A percentile compares a stretch with the other conserved stretches of the same genome.
These are phyloP conservation scores for Coranthus polyacanthus DNA, from an alignment of 2,797 vertebrate species.

Conservation along the genomic window DNA sequence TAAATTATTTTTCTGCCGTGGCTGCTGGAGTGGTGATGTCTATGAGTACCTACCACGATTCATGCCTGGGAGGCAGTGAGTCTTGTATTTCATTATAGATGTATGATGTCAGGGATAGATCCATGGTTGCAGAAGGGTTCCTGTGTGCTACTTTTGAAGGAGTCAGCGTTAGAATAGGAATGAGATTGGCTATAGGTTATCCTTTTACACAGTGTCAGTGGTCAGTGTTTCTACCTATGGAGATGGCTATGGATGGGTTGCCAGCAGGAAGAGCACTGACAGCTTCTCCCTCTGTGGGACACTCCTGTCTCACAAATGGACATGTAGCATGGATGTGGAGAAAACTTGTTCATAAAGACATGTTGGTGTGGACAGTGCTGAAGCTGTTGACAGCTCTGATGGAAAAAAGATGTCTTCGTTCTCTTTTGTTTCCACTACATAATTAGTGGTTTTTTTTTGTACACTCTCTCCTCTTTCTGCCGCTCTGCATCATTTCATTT, in stretches of 20 bases:
- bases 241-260: not conserved
- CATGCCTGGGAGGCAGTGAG: too few species aligned
- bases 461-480: not conserved
- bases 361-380: not conserved
- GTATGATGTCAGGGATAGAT: not conserved
- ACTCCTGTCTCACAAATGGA: not conserved
- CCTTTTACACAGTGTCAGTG: not conserved
- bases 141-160: not conserved
- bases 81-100: too few species aligned
- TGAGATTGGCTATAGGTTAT: not conserved
- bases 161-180: not conserved
- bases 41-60: too few species aligned
- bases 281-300: conserved; percentile 27
- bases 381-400: conserved; percentile 21
- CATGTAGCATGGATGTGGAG: not conserved
- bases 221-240: conserved; percentile 26
- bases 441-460: not conserved
- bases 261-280: conserved; percentile 21
- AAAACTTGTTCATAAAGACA: conserved; percentile 20
- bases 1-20: too few species aligned
- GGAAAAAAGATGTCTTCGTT: not conserved
- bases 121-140: too few species aligned
- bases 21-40: too few species aligned
- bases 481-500: not conserved
- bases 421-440: conserved; percentile 11